These are phyloP conservation scores for Apteryx mantelli DNA, from an alignment of 2,113 vertebrate species.

Conservation along the genomic window DNA sequence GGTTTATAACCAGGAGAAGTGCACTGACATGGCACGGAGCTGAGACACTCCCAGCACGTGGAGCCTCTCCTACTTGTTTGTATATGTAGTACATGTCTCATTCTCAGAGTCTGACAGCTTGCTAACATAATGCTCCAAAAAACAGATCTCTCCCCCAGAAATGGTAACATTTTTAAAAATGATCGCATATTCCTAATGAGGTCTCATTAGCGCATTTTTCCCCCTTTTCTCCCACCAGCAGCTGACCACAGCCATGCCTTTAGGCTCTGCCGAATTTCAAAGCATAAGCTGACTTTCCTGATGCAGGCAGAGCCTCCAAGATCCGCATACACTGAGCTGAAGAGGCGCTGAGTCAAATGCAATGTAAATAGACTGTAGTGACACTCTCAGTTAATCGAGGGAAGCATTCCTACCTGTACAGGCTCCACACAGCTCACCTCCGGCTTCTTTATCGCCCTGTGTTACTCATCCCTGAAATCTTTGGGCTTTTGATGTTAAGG, in stretches of 20 bases:
- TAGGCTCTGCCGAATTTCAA: rapidly evolving
- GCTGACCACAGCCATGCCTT: not conserved
- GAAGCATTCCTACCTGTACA: not conserved
- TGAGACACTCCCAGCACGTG: rapidly evolving
- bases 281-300: not conserved
- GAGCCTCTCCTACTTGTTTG: not conserved
- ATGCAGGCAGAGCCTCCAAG: not conserved
- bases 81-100: rapidly evolving
- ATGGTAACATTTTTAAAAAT: rapidly evolving
- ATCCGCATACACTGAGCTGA: not conserved
- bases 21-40: not conserved
- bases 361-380: rapidly evolving
- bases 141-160: not conserved
- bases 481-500: conserved; percentile 86
- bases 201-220: not conserved
- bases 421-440: not conserved
- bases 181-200: not conserved
- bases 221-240: not conserved
- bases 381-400: not conserved
- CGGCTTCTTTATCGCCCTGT: conserved; percentile 78
- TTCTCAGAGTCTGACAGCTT: not conserved
- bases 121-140: rapidly evolving
- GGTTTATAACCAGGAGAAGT: not conserved
- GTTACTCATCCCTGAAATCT: conserved; percentile 78
- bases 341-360: rapidly evolving